Base-by-base conservation (phyloP, 23 tunicate genomes). In the Trididemnum miniatum region DNA sequence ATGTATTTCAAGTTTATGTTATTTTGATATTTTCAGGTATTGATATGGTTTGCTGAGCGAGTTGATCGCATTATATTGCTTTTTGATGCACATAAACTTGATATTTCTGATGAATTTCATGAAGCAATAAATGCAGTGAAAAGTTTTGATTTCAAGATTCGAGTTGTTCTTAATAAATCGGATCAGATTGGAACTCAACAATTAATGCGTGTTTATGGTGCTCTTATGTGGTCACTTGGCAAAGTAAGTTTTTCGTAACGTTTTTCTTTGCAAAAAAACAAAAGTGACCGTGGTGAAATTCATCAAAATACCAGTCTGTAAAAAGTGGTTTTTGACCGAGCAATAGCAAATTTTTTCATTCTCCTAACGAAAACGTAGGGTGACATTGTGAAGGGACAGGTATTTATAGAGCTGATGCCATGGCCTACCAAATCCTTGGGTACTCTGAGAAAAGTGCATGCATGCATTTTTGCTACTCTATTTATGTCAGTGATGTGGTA, bases 101-200 rank as follows among this genome's bases (percentile, higher is more conserved):
- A 96, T 57, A 96, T 96, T 2, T 96, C 99, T 0, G 99, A 96
- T 81, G 99, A 96, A 71, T 96, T 96, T 77, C 97, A 96, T 33
- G 95, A 96, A 84, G 99, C 99, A 0, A 51, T 96, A 20, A 88
- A 96, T 77, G 99, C 99, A 7, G 94, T 96, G 3, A 96, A 96
- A 85, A 75, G 65, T 33, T 91, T 82, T 51, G 99, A 96, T 59
- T 88, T 89, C 7, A 96, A 96, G 80, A 96, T 96, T 40, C 90
- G 99, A 32, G 99, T 96, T 39, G 99, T 96, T 40, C 86, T 96
- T 24, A 96, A 96, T 83, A 96, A 96, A 81, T 84, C 84, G 37
- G 99, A 96, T 84, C 97, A 91, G 66, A 96, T 96, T 23, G 94
- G 94, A 83, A 96, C 99, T 2, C 99, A 96, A 79, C 99, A 96